These are phyloP conservation scores for Phycodurus eques DNA, from an alignment of 2,113 vertebrate species.

Conservation along the genomic window DNA sequence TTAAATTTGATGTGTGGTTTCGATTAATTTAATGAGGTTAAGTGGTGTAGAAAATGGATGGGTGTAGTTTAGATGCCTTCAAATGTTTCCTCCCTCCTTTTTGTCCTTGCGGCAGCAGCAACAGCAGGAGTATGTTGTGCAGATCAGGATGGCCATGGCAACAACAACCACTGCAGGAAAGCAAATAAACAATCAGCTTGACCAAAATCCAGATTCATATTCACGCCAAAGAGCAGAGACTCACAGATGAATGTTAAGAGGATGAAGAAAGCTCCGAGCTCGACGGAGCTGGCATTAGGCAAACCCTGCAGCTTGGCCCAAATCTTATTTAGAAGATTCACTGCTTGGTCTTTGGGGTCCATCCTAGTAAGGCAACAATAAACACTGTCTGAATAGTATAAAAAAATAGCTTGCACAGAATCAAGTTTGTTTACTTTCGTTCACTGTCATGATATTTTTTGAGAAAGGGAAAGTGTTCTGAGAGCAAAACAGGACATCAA, in stretches of 20 bases:
- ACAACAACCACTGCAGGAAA: conserved; percentile 59
- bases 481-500: background rate
- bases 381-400: background rate
- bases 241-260: conserved; percentile 86
- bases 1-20: background rate
- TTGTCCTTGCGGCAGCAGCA: conserved; percentile 48
- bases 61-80: conserved; percentile 14
- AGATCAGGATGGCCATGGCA: conserved; percentile 42
- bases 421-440: background rate
- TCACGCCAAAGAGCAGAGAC: conserved; percentile 31
- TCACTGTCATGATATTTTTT: background rate
- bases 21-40: background rate
- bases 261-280: conserved; percentile 81
- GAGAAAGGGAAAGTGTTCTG: background rate
- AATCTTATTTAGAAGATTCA: conserved; percentile 71
- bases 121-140: conserved; percentile 53
- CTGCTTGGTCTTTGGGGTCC: conserved; percentile 71
- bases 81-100: conserved; percentile 21
- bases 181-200: background rate
- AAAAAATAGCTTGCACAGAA: conserved; percentile 2
- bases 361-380: conserved; percentile 46
- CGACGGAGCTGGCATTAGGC: conserved; percentile 75
- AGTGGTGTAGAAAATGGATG: background rate
- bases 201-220: background rate
- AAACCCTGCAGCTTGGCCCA: conserved; percentile 82